Percentiles rank a stretch among this genome's conserved stretches.
These are phyloP conservation scores for Rhopalosiphum maidis DNA, from an alignment of 1,140 invertebrate species.

Conservation along the genomic window DNA sequence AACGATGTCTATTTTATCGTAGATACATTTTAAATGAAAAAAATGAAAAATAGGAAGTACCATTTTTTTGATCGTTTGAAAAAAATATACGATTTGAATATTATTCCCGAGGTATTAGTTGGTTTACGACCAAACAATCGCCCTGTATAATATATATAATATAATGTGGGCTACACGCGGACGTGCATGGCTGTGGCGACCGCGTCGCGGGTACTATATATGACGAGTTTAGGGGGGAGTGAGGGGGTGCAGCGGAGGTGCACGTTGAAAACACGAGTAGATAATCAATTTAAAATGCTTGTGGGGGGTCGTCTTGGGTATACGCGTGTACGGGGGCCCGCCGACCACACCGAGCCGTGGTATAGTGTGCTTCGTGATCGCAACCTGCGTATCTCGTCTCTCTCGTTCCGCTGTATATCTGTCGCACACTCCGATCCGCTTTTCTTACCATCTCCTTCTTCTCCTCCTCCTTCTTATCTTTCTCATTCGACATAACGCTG, in stretches of 20 bases:
- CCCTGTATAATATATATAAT: neutral
- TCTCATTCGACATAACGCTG: neutral
- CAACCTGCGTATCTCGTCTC: constrained; percentile 6
- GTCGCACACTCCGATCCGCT: neutral
- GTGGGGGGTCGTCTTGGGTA: constrained; percentile 45
- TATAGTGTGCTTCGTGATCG: constrained; percentile 33
- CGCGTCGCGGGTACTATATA: neutral
- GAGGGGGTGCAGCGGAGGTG: neutral
- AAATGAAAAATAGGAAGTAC: neutral
- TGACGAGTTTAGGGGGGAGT: neutral
- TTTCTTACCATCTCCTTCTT: neutral
- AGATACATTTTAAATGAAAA: neutral
- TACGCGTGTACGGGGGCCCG: constrained; percentile 42
- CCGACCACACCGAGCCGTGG: constrained; percentile 20
- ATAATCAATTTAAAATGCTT: constrained; percentile 56
- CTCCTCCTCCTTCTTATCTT: too few relatives aligned
- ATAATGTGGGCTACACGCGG: neutral
- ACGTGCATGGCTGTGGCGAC: neutral
- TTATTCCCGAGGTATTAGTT: neutral
- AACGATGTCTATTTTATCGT: neutral
- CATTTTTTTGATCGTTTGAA: neutral
- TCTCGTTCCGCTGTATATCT: neutral
- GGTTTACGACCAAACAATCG: neutral
- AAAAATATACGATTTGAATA: neutral
- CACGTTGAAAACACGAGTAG: constrained; percentile 47